Evolutionary conservation across 1,140 invertebrate genomes (phyloP).

Genomic region (Bombus superbus): DNA sequence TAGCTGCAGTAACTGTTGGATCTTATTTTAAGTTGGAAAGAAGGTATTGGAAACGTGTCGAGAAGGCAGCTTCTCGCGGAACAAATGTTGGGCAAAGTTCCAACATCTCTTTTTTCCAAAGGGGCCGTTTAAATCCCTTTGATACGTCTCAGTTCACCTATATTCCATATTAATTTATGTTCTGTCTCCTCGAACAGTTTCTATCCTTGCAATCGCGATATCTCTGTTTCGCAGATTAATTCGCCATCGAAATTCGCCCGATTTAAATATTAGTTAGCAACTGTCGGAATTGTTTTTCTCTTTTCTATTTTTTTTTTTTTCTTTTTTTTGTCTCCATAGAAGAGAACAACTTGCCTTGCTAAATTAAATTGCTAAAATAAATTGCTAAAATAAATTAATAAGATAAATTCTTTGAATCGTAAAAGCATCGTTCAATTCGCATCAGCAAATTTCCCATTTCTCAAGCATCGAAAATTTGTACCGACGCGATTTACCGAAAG

Average conservation of each 20-base stretch:
- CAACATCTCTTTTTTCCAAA: constrained; percentile 1
- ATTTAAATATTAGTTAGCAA: background rate
- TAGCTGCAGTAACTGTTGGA: background rate
- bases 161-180: background rate
- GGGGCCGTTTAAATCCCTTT: constrained; percentile 5
- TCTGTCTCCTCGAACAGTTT: too few relatives aligned
- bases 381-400: too few relatives aligned
- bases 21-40: background rate
- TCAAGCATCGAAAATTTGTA: background rate
- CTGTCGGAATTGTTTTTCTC: background rate
- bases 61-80: background rate
- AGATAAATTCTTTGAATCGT: background rate
- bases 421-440: background rate
- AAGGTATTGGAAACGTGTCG: constrained; percentile 21
- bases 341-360: too few relatives aligned
- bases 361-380: background rate
- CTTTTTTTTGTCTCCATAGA: too few relatives aligned
- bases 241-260: background rate
- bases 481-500: background rate
- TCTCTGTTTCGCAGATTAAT: background rate
- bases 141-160: constrained; percentile 10
- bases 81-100: constrained; percentile 1
- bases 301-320: too few relatives aligned
- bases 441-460: too few relatives aligned
- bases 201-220: background rate